Base-by-base conservation (phyloP, 2,797 vertebrate genomes). In the Sternarchorhynchus goeldii region DNA sequence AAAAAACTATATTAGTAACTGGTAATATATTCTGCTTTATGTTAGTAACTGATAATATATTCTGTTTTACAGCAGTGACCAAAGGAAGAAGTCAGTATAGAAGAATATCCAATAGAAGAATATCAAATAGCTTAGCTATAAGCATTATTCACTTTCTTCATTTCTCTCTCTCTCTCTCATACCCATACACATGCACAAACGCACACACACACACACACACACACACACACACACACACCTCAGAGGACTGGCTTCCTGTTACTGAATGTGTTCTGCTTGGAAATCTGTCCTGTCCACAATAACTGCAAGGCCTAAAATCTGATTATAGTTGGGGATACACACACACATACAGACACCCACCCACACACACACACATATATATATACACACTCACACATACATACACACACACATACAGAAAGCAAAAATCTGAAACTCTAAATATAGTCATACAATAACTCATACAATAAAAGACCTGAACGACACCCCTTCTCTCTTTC, bases 391-490 rank as follows among this genome's bases (percentile, higher is more conserved):
- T 10, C 4, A 65, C 25, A 65, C 16, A 60, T 18, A 20, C 56
- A 20, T 18, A 58, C 56, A 4, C n/a, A 58, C 10, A 63, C 20
- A 63, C 10, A 36, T 36, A 6, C 34, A 36, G 3, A 36, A 17
- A 31, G 36, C 63, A 25, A 20, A 65, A 73, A 68, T 74, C 62
- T 45, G 12, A 8, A 34, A 20, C 32, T 7, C 63, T 81, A 81
- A 73, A 81, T 77, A 68, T 77, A 81, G 79, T 17, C 7, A 12
- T 29, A 39, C 62, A 81, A 72, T 66, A 76, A 67, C 62, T 53
- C 20, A 45, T 50, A 25, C 25, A 25, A 25, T 25, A 25, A 25
- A 1, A 75, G 69, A 75, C 69, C 18, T 0, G 71, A 71, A 78
- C 71, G 73, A 82, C 76, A 79, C 32, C 50, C 29, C 36, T 70